Conservation (phyloP, 2,888 invertebrate species). For the Ephialtes manifestator region DNA sequence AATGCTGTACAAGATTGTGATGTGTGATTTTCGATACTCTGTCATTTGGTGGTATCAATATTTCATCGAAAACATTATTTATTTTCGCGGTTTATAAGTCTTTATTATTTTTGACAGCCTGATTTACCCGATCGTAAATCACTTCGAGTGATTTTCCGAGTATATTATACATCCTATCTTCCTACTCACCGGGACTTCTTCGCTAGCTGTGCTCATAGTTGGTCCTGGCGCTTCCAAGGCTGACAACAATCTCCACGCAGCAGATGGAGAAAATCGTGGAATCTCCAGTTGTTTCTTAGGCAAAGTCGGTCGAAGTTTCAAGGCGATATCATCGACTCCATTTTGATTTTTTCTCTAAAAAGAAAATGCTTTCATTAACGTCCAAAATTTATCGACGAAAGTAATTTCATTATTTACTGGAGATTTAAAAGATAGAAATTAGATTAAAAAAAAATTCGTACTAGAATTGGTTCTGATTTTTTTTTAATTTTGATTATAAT, state of each 20-base stretch:
- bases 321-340: slow-evolving; percentile 89
- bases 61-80: not conserved
- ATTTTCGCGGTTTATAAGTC: not conserved
- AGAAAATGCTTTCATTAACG: not conserved
- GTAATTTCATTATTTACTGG: too few species aligned
- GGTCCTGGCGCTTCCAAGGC: slow-evolving; percentile 87
- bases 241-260: slow-evolving; percentile 93
- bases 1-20: not conserved
- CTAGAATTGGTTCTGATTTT: too few species aligned
- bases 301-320: slow-evolving; percentile 92
- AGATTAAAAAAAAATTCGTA: too few species aligned
- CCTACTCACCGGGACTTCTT: slow-evolving; percentile 81
- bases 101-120: slow-evolving; percentile 35
- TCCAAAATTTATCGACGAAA: not conserved
- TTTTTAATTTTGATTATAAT: not conserved
- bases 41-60: too few species aligned
- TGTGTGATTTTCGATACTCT: too few species aligned
- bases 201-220: slow-evolving; percentile 81
- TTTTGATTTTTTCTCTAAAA: slow-evolving; percentile 83
- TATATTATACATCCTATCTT: slow-evolving; percentile 18
- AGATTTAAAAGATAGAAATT: too few species aligned
- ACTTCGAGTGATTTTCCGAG: slow-evolving; percentile 36
- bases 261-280: slow-evolving; percentile 93
- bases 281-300: slow-evolving; percentile 93
- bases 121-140: slow-evolving; percentile 56